Evolutionary conservation across 2,888 invertebrate species (phyloP).

Genomic region (Ochropleura leucogaster): DNA sequence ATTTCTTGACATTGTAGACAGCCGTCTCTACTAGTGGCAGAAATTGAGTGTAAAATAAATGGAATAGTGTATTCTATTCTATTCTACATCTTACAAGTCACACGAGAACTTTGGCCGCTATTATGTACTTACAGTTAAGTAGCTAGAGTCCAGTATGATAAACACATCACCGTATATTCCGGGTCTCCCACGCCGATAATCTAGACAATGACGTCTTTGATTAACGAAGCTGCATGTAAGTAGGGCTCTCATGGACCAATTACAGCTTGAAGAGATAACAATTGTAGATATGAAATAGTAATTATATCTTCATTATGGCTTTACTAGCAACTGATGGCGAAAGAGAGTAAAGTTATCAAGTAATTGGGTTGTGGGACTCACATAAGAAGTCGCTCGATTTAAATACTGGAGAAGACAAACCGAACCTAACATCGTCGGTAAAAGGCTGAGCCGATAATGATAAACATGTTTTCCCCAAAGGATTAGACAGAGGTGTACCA

Average conservation of each 20-base stretch:
- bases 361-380: not conserved
- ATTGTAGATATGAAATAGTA: constrained; percentile 46
- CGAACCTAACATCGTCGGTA: not conserved
- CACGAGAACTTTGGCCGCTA: constrained; percentile 12
- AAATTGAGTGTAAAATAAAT: no score
- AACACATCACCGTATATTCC: constrained; percentile 70
- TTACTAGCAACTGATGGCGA: constrained; percentile 13
- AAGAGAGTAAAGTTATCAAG: constrained; percentile 14
- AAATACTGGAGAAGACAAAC: not conserved
- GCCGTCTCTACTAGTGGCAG: not conserved
- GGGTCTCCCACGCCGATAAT: constrained; percentile 81
- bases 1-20: not conserved
- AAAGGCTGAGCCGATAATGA: not conserved
- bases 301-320: constrained; percentile 55
- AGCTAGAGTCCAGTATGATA: constrained; percentile 54
- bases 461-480: not conserved
- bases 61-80: no score
- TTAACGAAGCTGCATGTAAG: constrained; percentile 61
- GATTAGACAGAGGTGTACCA: not conserved
- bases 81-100: not conserved
- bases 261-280: constrained; percentile 58
- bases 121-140: constrained; percentile 10
- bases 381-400: not conserved
- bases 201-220: constrained; percentile 79
- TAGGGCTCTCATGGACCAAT: constrained; percentile 62